phyloP scores from a whole-genome alignment of 53 echinoderm and acorn worm genomes.

The Temnopleurus reevesii region DNA sequence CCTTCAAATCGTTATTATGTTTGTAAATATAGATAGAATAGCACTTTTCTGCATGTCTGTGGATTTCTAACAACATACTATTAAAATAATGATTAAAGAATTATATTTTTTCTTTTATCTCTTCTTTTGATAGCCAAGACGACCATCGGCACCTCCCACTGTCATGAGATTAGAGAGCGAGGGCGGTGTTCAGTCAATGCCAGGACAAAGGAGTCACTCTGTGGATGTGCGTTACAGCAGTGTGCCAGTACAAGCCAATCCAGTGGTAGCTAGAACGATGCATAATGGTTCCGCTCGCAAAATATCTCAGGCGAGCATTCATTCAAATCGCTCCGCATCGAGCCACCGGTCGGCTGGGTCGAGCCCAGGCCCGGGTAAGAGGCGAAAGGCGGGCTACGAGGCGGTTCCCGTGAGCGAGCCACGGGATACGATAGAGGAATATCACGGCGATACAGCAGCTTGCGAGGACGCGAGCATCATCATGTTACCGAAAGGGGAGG shows the following conservation, averaged over 20 bases:
- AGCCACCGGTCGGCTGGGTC: constrained; percentile 39
- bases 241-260: not conserved
- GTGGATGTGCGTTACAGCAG: constrained; percentile 47
- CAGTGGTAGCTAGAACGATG: constrained; percentile 37
- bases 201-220: constrained; percentile 34
- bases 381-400: constrained; percentile 42
- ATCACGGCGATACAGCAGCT: constrained; percentile 42
- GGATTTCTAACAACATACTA: too few relatives aligned
- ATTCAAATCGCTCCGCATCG: constrained; percentile 33
- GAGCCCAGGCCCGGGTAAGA: constrained; percentile 7
- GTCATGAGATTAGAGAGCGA: constrained; percentile 45
- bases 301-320: constrained; percentile 57
- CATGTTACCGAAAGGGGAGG: constrained; percentile 21
- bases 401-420: constrained; percentile 27
- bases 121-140: constrained; percentile 2
- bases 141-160: constrained; percentile 47
- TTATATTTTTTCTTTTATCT: not conserved
- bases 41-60: too few relatives aligned
- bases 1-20: not conserved
- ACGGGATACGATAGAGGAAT: constrained; percentile 40
- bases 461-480: constrained; percentile 49
- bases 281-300: constrained; percentile 54
- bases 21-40: too few relatives aligned
- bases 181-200: not conserved
- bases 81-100: too few relatives aligned